These are phyloP conservation scores for Murina feae DNA, from an alignment of 2,113 vertebrate genomes.

Conservation along the genomic window DNA sequence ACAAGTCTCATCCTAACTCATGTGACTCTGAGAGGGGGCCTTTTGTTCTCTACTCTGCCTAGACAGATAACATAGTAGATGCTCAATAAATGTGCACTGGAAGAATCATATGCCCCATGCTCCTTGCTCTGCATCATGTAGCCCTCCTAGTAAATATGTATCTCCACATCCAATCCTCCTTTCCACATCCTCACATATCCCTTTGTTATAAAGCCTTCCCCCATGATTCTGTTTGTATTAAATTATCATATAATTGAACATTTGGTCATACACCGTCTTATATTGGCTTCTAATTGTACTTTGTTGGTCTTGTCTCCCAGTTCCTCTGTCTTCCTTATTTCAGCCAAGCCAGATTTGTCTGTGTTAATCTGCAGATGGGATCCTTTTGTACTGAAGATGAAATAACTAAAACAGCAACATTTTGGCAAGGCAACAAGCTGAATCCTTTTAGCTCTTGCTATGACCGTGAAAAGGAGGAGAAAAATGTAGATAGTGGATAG, in stretches of 20 bases:
- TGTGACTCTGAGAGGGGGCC: background rate
- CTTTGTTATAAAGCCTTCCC: background rate
- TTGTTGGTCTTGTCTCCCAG: background rate
- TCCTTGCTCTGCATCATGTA: background rate
- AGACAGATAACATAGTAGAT: background rate
- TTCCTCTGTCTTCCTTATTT: background rate
- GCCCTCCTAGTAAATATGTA: background rate
- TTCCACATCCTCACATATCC: background rate
- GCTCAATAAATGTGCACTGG: background rate
- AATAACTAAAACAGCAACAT: background rate
- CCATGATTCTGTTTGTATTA: background rate
- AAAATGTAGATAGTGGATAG: background rate
- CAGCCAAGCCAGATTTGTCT: background rate
- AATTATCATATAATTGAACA: background rate
- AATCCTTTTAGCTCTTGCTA: background rate
- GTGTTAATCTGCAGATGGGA: background rate
- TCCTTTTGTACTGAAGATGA: conserved; percentile 5
- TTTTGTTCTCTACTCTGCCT: background rate
- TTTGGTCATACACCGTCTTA: background rate
- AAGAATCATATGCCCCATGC: background rate
- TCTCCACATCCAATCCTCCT: background rate
- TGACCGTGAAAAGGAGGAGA: background rate
- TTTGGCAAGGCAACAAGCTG: background rate
- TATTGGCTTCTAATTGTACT: background rate
- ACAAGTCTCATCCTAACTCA: background rate